Evolutionary conservation across 2,113 vertebrate species (phyloP), one percentile per base, ranked within the genome.

Genomic region (Rhinolophus sinicus): DNA sequence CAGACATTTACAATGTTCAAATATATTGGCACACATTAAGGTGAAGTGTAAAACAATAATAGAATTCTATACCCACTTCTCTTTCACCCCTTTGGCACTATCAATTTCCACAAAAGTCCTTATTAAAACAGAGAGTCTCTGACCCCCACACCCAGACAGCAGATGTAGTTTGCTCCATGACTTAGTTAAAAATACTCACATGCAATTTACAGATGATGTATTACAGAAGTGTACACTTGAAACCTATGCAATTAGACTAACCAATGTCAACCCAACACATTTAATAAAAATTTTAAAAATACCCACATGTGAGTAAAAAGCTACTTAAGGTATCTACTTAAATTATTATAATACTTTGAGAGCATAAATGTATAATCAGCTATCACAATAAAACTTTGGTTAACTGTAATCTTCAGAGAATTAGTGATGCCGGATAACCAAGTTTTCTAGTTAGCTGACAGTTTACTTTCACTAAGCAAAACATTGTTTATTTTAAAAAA

Each of bases 1-100:
- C 93, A 97, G 88, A 95, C 77, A 90, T 94, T 96, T 94, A 91
- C 38, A 83, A 58, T 22, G 69, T 88, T 97, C 77, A 96, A 96
- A 91, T 65, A 73, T 64, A 95, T 95, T 88, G 97, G 47, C 40
- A 92, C 72, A 90, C 52, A 94, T 88, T 91, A 88, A 89, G 44
- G 58, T 83, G 90, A 75, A 81, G 58, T 80, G 80, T 96, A 96
- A 96, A 95, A 70, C 16, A 67, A 21, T 69, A 97, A 91, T 35
- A 94, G 24, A 93, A 97, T 95, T 94, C 73, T 95, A 85, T 82
- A 94, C 5, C 5, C 21, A 30, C 28, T 96, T 78, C 40, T 92
- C 62, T 97, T 93, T 38, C 33, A 56, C 40, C 33, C 52, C 56
- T 86, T 92, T 88, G 83, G 60, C 65, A 88, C 18, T 92, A 87